Evolutionary conservation across 2,113 vertebrate genomes (phyloP), one percentile per base, ranked within the genome.

Genomic region (Burhinus bistriatus): DNA sequence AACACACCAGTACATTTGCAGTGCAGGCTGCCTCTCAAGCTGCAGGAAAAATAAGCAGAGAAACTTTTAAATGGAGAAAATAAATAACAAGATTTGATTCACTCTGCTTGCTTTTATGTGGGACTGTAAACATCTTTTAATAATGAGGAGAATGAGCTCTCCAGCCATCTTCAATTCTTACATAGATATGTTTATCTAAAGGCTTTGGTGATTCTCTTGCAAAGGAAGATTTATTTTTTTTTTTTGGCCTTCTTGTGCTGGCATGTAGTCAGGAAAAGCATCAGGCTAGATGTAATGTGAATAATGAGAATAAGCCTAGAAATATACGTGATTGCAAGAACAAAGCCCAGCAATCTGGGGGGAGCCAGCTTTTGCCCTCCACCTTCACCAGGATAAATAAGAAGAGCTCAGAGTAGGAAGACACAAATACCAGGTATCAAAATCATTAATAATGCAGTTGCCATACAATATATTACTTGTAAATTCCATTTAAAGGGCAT

Each of bases 401-500:
- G 49, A 88, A 91, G 71, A 90, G n/a, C 91, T 32, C n/a, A 89
- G 59, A 87, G 44, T 40, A 65, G 59, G 94, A 83, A 96, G 72
- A 92, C 92, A 96, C 64, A 97, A 93, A 82, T 92, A 78, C 29
- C 30, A 88, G 58, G 49, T 92, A 75, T 95, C 71, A 96, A 97
- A 97, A 95, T 78, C 88, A 93, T 97, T 95, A 97, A 79, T 94
- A 96, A 95, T 93, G 95, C 80, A 90, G 75, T 75, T 68, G 36
- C 54, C 76, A 69, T 90, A 77, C 66, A 3, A 94, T 83, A 87
- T 92, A 95, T 97, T 98, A 96, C 89, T 96, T 89, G 80, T 95
- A 96, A 97, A 96, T 96, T 97, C 77, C 59, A 93, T 83, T 95
- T 97, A 97, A 97, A 94, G 83, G 86, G 77, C 81, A 92, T 94